A percentile compares a stretch with the other conserved stretches of the same genome.
Conservation (phyloP, 2,888 invertebrate species). For the Sinelater perroti region DNA sequence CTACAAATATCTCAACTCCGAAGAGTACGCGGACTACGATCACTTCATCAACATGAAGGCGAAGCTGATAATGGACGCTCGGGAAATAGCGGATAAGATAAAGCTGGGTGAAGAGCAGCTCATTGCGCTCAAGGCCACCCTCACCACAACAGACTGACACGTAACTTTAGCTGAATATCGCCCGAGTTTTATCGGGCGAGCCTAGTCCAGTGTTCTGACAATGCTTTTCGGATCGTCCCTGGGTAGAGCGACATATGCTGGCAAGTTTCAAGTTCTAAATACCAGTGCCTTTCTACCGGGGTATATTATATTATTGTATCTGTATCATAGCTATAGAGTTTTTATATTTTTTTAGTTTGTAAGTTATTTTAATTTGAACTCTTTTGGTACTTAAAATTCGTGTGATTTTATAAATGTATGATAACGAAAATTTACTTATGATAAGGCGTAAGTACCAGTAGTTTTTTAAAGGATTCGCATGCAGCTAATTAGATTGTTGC, state of each 20-base stretch:
- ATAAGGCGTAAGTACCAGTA: constrained; percentile 22
- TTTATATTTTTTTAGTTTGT: constrained; percentile 36
- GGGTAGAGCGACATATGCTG: constrained; percentile 32
- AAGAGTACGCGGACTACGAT: constrained; percentile 81
- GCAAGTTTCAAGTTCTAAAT: constrained; percentile 15
- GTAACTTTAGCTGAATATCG: constrained; percentile 42
- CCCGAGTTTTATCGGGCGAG: constrained; percentile 57
- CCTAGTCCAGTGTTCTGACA: constrained; percentile 57
- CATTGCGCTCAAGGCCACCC: constrained; percentile 72
- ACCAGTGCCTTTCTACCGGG: constrained; percentile 14
- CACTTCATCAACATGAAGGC: constrained; percentile 89
- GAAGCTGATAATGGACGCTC: constrained; percentile 81
- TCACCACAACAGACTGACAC: constrained; percentile 56
- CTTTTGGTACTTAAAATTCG: constrained; percentile 42
- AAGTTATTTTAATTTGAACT: constrained; percentile 36
- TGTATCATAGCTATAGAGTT: constrained; percentile 41
- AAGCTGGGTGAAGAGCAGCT: constrained; percentile 84
- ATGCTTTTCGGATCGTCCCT: constrained; percentile 42
- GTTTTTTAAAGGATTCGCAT: too few species aligned
- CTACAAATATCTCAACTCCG: constrained; percentile 74
- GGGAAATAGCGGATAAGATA: constrained; percentile 85
- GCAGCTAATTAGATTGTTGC: constrained; percentile 8
- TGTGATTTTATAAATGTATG: constrained; percentile 40
- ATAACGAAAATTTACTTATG: constrained; percentile 18
- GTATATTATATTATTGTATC: too few species aligned